These are phyloP conservation scores for Thunnus maccoyii DNA, from an alignment of 2,113 vertebrate species.

Conservation along the genomic window DNA sequence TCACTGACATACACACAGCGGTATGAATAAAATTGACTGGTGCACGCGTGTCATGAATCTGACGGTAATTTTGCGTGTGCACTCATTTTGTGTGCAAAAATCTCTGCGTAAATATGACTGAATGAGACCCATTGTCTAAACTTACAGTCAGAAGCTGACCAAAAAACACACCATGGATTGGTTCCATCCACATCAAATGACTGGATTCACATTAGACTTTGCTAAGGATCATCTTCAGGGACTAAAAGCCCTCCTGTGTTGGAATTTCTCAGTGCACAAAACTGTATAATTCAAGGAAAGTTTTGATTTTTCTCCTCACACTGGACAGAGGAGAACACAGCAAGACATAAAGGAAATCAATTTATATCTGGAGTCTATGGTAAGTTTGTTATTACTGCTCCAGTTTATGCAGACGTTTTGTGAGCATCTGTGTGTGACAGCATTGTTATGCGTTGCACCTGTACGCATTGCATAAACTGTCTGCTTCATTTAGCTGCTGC, in stretches of 20 bases:
- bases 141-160: background rate
- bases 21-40: too few species aligned
- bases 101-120: too few species aligned
- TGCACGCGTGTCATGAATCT: too few species aligned
- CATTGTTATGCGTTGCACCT: conserved; percentile 41
- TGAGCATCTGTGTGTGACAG: conserved; percentile 23
- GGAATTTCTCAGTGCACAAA: background rate
- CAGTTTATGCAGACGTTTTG: conserved; percentile 26
- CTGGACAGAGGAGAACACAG: conserved; percentile 16
- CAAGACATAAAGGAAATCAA: conserved; percentile 38
- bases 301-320: conserved; percentile 10
- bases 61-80: too few species aligned
- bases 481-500: conserved; percentile 48
- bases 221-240: background rate
- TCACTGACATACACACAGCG: too few species aligned
- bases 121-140: too few species aligned
- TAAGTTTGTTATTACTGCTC: conserved; percentile 44
- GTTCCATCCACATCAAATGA: background rate
- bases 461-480: conserved; percentile 31
- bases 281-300: conserved; percentile 19
- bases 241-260: background rate
- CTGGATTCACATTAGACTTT: background rate
- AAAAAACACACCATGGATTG: background rate
- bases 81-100: too few species aligned
- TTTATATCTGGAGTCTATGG: conserved; percentile 17